Percentiles rank a stretch among this genome's conserved stretches.
These are phyloP conservation scores for Orchesellides sinensis DNA, from an alignment of 2,888 invertebrate genomes.

Conservation along the genomic window DNA sequence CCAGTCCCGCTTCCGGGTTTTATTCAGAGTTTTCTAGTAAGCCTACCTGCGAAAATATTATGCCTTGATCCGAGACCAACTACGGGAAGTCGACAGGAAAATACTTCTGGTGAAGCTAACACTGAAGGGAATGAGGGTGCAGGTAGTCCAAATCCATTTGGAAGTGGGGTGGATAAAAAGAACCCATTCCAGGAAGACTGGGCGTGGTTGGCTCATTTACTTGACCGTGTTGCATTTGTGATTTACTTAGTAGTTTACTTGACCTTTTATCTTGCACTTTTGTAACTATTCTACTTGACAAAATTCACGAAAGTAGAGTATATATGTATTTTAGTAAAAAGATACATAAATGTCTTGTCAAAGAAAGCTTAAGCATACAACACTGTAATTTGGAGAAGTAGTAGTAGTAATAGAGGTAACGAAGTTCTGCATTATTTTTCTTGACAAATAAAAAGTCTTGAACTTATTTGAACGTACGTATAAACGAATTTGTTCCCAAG, in stretches of 20 bases:
- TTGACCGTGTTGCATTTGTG: constrained; percentile 72
- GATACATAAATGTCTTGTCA: no score
- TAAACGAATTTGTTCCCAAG: no score
- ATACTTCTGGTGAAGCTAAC: not conserved
- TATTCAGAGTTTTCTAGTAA: constrained; percentile 69
- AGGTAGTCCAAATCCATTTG: constrained; percentile 70
- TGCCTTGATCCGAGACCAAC: constrained; percentile 73
- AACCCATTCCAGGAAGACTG: constrained; percentile 74
- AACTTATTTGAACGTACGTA: no score
- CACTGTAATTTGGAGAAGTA: no score
- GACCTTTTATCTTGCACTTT: constrained; percentile 71
- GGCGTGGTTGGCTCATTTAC: constrained; percentile 74
- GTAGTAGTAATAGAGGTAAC: no score
- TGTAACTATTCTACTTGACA: no score
- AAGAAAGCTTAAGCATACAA: no score
- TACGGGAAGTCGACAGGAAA: constrained; percentile 18
- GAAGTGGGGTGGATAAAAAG: constrained; percentile 32
- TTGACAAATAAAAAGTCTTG: no score
- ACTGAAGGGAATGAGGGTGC: constrained; percentile 49
- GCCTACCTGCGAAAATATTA: constrained; percentile 70
- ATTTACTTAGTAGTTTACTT: constrained; percentile 72
- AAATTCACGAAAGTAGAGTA: no score
- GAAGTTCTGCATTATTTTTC: no score
- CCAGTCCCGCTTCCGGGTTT: constrained; percentile 74
- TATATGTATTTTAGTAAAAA: no score